Percentiles rank a stretch among this genome's conserved stretches.
Conservation (phyloP, 2,113 vertebrate species). For the Dasyurus viverrinus region DNA sequence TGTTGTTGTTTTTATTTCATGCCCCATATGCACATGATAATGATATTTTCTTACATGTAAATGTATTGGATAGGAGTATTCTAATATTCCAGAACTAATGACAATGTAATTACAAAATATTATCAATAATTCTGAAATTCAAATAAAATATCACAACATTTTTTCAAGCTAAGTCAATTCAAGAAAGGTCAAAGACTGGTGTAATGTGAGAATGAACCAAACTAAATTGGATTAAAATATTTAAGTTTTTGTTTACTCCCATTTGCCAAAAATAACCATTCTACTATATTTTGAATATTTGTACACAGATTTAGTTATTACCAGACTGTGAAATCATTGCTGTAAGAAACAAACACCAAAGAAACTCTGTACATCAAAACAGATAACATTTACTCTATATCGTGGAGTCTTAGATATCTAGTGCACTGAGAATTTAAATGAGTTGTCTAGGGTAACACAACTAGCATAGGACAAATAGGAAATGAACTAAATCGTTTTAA, state of each 20-base stretch:
- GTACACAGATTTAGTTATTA: background rate
- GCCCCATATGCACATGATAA: slow-evolving; percentile 1
- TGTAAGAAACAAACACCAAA: background rate
- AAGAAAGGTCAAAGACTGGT: background rate
- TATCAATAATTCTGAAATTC: slow-evolving; percentile 35
- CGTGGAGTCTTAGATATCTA: background rate
- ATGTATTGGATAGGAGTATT: background rate
- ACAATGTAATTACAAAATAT: background rate
- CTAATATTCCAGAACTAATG: slow-evolving; percentile 24
- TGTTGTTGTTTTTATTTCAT: background rate
- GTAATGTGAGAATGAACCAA: background rate
- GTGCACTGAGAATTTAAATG: background rate
- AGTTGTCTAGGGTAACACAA: background rate
- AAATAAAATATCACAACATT: slow-evolving; percentile 21
- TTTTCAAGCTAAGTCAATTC: background rate
- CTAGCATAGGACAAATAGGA: background rate
- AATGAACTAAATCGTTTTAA: background rate
- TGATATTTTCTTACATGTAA: background rate
- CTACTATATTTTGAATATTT: background rate
- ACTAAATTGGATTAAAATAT: background rate
- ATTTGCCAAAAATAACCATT: slow-evolving; percentile 3
- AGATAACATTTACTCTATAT: background rate
- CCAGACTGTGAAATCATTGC: background rate
- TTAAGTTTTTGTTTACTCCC: background rate
- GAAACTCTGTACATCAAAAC: background rate